A percentile compares a stretch with the other conserved stretches of the same genome.
Evolutionary conservation across 2,888 invertebrate species (phyloP).

Genomic region (Caenorhabditis macrosperma): DNA sequence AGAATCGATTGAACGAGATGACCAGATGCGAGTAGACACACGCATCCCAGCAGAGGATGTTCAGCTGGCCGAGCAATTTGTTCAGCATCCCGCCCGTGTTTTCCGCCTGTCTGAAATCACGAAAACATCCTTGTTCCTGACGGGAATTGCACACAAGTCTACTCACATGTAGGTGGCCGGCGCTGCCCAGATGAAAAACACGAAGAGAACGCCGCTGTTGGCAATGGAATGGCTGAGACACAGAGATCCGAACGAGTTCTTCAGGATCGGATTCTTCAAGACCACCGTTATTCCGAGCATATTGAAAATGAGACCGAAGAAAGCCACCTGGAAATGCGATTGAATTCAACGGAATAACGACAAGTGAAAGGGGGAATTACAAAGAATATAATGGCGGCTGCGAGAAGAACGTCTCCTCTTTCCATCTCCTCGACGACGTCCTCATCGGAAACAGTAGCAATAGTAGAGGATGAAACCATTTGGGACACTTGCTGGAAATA

Average conservation of each 20-base stretch:
- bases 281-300: conserved; percentile 55
- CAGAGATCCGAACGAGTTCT: conserved; percentile 62
- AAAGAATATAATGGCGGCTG: conserved; percentile 45
- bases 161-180: conserved; percentile 58
- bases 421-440: not conserved
- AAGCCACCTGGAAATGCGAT: conserved; percentile 47
- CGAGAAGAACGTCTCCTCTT: conserved; percentile 21
- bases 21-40: conserved; percentile 68
- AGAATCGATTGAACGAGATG: conserved; percentile 64
- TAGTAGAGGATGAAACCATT: not conserved
- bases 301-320: conserved; percentile 57
- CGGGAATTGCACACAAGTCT: too few relatives aligned
- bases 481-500: not conserved
- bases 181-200: conserved; percentile 58
- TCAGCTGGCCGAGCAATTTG: conserved; percentile 63
- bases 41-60: conserved; percentile 66
- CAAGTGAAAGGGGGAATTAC: conserved; percentile 7
- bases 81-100: conserved; percentile 11
- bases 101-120: conserved; percentile 28
- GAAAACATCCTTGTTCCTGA: not conserved
- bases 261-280: conserved; percentile 56
- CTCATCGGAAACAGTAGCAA: not conserved
- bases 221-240: conserved; percentile 64
- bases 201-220: conserved; percentile 59
- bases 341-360: not conserved